These are phyloP conservation scores for Holothuria glaberrima DNA, from an alignment of 35 echinoderm and acorn worm genomes.

Conservation along the genomic window DNA sequence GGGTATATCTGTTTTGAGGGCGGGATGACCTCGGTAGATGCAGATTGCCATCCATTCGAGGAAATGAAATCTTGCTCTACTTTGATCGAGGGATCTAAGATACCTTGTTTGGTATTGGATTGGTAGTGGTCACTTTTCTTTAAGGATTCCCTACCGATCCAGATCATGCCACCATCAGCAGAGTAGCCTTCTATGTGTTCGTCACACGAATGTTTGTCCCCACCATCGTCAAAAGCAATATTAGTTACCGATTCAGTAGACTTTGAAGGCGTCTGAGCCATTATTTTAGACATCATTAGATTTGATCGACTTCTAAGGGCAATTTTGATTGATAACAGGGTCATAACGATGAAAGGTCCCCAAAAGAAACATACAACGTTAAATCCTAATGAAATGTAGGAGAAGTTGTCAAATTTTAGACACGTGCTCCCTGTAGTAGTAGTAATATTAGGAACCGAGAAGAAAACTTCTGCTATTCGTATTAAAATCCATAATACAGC, in stretches of 20 bases:
- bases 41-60: not conserved
- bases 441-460: not conserved
- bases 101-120: constrained; percentile 8
- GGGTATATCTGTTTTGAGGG: too few relatives aligned
- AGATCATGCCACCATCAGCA: not conserved
- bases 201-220: not conserved
- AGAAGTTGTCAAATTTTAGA: not conserved
- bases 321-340: not conserved
- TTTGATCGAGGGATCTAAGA: too few relatives aligned
- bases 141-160: not conserved
- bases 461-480: not conserved
- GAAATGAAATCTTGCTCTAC: not conserved
- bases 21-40: too few relatives aligned
- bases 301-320: too few relatives aligned
- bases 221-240: not conserved
- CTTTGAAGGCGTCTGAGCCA: not conserved
- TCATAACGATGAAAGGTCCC: not conserved
- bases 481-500: not conserved
- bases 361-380: not conserved
- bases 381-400: not conserved
- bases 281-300: not conserved
- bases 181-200: not conserved
- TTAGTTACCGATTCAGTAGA: not conserved
- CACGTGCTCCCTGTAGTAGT: not conserved
- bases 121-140: not conserved